Base-by-base conservation (phyloP, 2,888 invertebrate species). In the Diloba caeruleocephala region DNA sequence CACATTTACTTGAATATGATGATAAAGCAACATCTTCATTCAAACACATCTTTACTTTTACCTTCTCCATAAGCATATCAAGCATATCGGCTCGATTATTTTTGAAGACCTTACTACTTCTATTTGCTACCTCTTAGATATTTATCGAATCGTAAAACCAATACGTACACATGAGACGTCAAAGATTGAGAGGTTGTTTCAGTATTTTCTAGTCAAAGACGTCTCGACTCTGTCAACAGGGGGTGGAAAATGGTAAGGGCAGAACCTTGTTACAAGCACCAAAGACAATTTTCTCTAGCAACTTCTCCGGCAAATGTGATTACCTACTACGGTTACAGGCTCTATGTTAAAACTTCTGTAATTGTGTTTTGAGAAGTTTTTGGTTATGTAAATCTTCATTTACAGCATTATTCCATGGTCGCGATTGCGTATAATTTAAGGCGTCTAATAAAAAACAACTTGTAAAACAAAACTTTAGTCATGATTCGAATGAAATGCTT, bases 261-360 rank as follows among this genome's bases (percentile, higher is more conserved):
- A 64, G 74, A 76, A 79, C 82, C 82, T 87, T 81, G 85, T 88
- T 86, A 88, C 79, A 80, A 58, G 70, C 69, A 81, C 79, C 82
- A 78, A 84, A 88, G 88, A 89, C 89, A 89, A 90, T 90, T 90
- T 89, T 88, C 87, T 84, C 80, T 79, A 79, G 82, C 81, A 87
- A 84, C 82, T 84, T 85, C 53, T 78, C 76, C 79, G 83, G 82
- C 87, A 88, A 89, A 90, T 86, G 85, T 86, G 89, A 91, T 91
- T 90, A 89, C 80, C 87, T 84, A 66, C 66, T 66, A 79, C 82
- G 84, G 81, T 85, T 85, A 87, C 87, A 79, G 72, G 82, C 82
- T 85, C 83, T 74, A 81, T 86, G 86, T 85, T 87, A 85, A 87
- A 90, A 90, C 87, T 91, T 90, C 79, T 85, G 84, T 90, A 90